phyloP scores from a whole-genome alignment of 64 coral and sea anemone genomes.

The Actinia equina region DNA sequence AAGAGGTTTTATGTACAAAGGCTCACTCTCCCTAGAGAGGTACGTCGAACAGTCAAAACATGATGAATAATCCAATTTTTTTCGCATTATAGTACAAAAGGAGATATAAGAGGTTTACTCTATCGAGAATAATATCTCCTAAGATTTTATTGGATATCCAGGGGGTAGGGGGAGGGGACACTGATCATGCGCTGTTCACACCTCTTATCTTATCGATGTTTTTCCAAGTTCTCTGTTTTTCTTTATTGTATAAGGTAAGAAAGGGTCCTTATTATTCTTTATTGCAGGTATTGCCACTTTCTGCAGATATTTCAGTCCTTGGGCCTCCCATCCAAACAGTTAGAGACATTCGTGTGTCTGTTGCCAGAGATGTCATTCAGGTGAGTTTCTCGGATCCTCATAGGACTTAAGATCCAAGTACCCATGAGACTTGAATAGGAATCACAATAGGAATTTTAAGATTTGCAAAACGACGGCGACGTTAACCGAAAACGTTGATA shows the following conservation, averaged over 20 bases:
- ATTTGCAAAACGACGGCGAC: no score
- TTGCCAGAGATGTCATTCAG: conserved; percentile 5
- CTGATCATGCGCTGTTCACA: no score
- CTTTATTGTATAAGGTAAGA: background rate
- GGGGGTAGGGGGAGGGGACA: no score
- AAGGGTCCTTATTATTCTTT: background rate
- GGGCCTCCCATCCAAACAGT: background rate
- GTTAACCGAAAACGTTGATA: no score
- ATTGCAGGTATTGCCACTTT: background rate
- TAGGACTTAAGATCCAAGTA: background rate
- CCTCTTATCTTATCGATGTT: no score
- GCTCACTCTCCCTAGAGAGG: background rate
- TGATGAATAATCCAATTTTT: no score
- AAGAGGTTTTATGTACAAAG: background rate
- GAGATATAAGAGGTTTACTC: no score
- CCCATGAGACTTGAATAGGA: background rate
- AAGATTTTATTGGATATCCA: no score
- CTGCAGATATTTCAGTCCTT: background rate
- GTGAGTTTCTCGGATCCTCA: background rate
- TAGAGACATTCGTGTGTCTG: background rate
- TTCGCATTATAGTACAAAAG: no score
- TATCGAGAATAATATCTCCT: no score
- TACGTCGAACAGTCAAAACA: background rate
- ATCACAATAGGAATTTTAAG: background rate
- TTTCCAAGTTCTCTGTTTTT: no score